Evolutionary conservation across 1,140 invertebrate genomes (phyloP), one percentile per base, ranked within the genome.

Genomic region (Eurytemora carolleeae): DNA sequence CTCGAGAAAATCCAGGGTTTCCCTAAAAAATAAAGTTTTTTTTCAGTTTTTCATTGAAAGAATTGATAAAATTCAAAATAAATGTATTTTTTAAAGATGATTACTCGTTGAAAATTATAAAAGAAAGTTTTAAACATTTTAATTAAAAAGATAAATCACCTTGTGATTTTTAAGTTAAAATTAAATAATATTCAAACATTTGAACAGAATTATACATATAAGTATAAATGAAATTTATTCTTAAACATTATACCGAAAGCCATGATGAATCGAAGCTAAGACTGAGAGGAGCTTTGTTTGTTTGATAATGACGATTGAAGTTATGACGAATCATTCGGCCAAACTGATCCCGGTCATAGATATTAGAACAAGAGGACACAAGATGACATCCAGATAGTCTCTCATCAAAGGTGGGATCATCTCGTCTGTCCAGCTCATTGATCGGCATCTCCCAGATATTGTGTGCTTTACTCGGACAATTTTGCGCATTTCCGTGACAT

Each of bases 381-480:
- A 90, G 88, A 71, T 90, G 86, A 76, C 87, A 93, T 60, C 70
- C 60, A 12, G 86, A 86, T 53, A 91, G 75, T 1, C 84, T 86
- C 72, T 91, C 87, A 68, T 90, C 86, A 69, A 89, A 88, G 1
- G 84, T 86, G 3, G 86, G 86, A 69, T 90, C 86, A 70, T 91
- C 60, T 3, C 60, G 78, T 71, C 87, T 79, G 74, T 92, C 87
- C 64, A 92, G 72, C 71, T 91, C 87, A 72, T 91, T 92, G 86
- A 92, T 89, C 18, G 90, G 87, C 79, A 92, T 89, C 74, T 92
- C 87, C 88, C 88, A 92, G 54, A 91, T 84, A 52, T 87, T 86
- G 67, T 90, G 87, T 65, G 83, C 86, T 68, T 85, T 76, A 24
- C 84, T 87, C 24, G 88, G 87, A 69, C 87, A 90, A 68, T 89